These are phyloP conservation scores for Gopherus flavomarginatus DNA, from an alignment of 2,113 vertebrate species.

Conservation along the genomic window DNA sequence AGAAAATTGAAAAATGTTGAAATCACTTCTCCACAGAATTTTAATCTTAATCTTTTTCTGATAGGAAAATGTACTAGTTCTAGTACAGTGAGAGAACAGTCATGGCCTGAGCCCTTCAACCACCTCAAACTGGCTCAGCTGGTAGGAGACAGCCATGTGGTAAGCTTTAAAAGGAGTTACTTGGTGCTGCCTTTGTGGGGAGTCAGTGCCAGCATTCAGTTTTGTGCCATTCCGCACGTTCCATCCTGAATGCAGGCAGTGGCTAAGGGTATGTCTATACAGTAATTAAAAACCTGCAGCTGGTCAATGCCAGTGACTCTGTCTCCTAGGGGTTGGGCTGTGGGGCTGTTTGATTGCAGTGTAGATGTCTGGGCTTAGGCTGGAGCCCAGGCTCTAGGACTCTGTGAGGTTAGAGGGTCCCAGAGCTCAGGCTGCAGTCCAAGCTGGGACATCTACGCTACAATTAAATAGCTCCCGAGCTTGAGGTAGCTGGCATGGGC, in stretches of 20 bases:
- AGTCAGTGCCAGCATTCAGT: background rate
- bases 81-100: background rate
- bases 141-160: rapidly evolving
- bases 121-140: rapidly evolving
- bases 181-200: rapidly evolving
- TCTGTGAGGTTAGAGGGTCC: background rate
- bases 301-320: background rate
- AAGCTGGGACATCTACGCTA: background rate
- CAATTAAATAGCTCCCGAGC: background rate
- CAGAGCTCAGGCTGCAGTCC: background rate
- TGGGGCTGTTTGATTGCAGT: background rate
- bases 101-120: rapidly evolving
- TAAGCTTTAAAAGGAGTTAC: background rate
- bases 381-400: too few species aligned
- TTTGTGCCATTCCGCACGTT: rapidly evolving
- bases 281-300: background rate
- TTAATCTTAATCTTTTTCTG: background rate
- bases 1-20: background rate
- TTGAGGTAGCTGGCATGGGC: background rate
- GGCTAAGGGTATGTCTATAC: background rate
- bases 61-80: background rate
- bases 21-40: background rate
- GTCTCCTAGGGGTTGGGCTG: background rate
- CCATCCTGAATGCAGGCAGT: background rate
- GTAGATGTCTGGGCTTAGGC: too few species aligned